A percentile compares a stretch with the other conserved stretches of the same genome.
These are phyloP conservation scores for Salvelinus alpinus DNA, from an alignment of 2,113 vertebrate genomes.

Conservation along the genomic window DNA sequence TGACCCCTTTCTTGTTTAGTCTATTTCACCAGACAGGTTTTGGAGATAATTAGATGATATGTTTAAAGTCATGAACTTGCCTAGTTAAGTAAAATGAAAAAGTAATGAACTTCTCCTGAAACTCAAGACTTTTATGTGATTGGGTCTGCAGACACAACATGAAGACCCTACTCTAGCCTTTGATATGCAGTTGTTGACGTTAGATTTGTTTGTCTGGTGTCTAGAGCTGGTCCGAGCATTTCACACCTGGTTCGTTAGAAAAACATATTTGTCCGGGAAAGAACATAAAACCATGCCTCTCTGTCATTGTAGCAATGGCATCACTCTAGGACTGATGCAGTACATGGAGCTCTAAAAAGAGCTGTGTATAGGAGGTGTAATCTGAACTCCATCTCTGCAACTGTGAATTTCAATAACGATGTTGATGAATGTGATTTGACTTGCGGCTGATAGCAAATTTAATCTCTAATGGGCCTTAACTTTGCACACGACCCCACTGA, in stretches of 20 bases:
- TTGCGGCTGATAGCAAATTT: background rate
- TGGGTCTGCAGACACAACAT: background rate
- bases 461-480: background rate
- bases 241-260: background rate
- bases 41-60: background rate
- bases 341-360: too few species aligned
- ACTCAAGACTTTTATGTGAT: background rate
- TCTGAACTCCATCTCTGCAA: background rate
- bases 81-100: too few species aligned
- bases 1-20: background rate
- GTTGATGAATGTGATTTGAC: background rate
- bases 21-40: background rate
- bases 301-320: too few species aligned
- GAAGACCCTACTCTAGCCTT: background rate
- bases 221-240: background rate
- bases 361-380: background rate
- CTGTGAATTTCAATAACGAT: background rate
- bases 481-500: background rate
- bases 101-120: too few species aligned
- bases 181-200: background rate
- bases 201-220: background rate
- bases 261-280: background rate
- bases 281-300: too few species aligned
- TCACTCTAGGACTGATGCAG: too few species aligned
- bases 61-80: background rate